Evolutionary conservation across 2,797 vertebrate genomes (phyloP).

Genomic region (Prionace glauca): DNA sequence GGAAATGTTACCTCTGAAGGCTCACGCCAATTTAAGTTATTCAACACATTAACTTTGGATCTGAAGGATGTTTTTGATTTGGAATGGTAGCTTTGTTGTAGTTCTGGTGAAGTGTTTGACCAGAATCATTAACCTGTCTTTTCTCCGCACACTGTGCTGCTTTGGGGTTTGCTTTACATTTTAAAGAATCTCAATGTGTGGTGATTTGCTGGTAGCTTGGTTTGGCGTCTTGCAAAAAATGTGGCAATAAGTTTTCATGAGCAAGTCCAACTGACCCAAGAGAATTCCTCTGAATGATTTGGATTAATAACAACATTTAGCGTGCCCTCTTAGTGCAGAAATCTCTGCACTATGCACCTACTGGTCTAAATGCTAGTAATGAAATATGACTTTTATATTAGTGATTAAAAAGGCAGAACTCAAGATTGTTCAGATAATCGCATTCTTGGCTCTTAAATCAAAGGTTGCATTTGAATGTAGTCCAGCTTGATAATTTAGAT

Average conservation of each 20-base stretch:
- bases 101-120: background rate
- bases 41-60: background rate
- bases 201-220: background rate
- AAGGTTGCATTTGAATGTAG: too few species aligned
- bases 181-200: background rate
- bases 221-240: background rate
- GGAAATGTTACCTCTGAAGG: background rate
- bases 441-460: too few species aligned
- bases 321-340: too few species aligned
- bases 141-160: background rate
- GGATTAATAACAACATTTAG: background rate
- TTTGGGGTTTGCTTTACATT: background rate
- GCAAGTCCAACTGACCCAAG: background rate
- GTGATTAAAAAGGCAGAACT: too few species aligned
- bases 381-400: too few species aligned
- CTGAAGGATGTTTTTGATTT: background rate
- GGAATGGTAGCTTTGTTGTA: background rate
- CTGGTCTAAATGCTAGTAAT: too few species aligned
- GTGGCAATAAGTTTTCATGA: background rate
- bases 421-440: too few species aligned
- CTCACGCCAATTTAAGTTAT: background rate
- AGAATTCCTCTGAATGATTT: background rate
- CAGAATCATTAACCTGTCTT: background rate
- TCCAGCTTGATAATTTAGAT: too few species aligned
- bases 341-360: too few species aligned